These are phyloP conservation scores for Dugesia japonica DNA, from an alignment of 2,888 invertebrate genomes.

Conservation along the genomic window DNA sequence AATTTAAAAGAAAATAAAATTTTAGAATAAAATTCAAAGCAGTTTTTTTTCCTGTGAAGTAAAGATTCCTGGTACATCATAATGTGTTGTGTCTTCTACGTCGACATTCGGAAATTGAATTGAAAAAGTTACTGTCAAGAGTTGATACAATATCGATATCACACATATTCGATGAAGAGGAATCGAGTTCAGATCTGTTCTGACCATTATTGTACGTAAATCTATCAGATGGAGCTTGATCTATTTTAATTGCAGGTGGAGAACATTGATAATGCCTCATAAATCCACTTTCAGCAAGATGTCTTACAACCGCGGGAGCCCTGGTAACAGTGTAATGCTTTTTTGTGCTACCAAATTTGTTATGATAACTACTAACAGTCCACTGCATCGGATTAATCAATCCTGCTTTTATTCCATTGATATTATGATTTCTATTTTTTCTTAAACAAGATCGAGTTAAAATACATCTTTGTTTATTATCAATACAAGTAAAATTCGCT, in stretches of 20 bases:
- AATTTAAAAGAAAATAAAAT: too few relatives aligned
- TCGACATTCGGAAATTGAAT: neutral
- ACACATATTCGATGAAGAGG: neutral
- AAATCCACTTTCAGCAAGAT: neutral
- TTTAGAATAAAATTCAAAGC: too few relatives aligned
- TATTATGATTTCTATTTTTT: neutral
- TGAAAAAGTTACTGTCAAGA: neutral
- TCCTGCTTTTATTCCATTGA: neutral
- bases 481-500: neutral
- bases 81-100: neutral
- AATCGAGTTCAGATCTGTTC: neutral
- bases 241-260: neutral
- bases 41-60: too few relatives aligned
- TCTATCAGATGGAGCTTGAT: neutral
- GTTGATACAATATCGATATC: neutral
- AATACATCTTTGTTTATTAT: neutral
- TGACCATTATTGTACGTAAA: neutral
- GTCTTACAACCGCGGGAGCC: neutral
- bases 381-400: neutral
- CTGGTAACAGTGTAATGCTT: conserved; percentile 2
- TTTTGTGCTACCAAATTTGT: neutral
- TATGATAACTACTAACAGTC: neutral
- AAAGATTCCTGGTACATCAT: too few relatives aligned
- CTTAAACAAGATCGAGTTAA: conserved; percentile 4
- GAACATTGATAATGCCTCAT: neutral